These are phyloP conservation scores for Stictonetta naevosa DNA, from an alignment of 2,113 vertebrate genomes.

Conservation along the genomic window DNA sequence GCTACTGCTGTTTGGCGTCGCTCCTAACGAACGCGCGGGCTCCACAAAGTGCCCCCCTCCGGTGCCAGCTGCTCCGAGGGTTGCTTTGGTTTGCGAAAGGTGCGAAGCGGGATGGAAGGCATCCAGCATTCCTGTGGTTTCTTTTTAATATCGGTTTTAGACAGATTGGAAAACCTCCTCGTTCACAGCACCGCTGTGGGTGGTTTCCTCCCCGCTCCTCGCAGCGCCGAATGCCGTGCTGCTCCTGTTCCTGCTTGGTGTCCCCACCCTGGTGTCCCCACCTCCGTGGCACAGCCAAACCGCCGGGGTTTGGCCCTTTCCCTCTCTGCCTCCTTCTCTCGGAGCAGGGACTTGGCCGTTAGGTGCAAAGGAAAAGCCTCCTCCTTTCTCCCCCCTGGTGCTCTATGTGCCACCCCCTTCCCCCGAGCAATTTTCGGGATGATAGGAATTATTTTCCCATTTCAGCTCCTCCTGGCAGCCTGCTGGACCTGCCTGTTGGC, in stretches of 20 bases:
- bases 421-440: background rate
- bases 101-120: background rate
- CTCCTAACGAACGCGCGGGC: accelerated
- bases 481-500: background rate
- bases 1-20: accelerated
- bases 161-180: background rate
- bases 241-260: background rate
- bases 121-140: background rate
- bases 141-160: background rate
- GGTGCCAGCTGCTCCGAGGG: background rate
- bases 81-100: background rate
- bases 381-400: background rate
- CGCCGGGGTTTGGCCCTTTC: too few species aligned
- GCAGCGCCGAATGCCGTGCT: background rate
- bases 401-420: accelerated
- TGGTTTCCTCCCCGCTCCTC: background rate
- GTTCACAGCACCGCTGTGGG: accelerated
- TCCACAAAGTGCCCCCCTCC: accelerated
- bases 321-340: background rate
- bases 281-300: background rate
- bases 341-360: accelerated
- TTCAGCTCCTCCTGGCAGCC: background rate
- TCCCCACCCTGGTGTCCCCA: background rate
- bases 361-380: too few species aligned
- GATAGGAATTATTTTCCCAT: background rate